Conservation (phyloP, 1,140 invertebrate genomes). For the Leptonema lineaticorne region DNA sequence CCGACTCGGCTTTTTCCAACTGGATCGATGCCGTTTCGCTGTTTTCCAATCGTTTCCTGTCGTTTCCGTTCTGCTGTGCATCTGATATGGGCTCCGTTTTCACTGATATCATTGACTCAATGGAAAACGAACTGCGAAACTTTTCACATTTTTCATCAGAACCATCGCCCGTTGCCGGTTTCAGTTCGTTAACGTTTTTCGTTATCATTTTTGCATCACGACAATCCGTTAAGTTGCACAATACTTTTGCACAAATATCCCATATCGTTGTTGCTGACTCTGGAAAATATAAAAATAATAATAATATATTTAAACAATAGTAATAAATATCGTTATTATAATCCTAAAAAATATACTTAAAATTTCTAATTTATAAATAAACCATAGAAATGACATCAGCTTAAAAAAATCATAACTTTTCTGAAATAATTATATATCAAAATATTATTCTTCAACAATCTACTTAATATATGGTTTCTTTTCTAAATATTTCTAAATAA, state of each 20-base stretch:
- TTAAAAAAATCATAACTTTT: no score
- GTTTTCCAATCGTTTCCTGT: not conserved
- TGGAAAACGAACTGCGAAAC: constrained; percentile 4
- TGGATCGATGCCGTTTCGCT: not conserved
- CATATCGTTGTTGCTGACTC: not conserved
- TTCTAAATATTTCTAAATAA: no score
- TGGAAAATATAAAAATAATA: constrained; percentile 9
- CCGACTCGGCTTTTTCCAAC: not conserved
- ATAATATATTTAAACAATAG: not conserved
- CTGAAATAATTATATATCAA: no score
- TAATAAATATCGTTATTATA: no score
- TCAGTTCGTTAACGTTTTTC: constrained; percentile 1
- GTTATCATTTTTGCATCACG: constrained; percentile 1
- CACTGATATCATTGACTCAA: constrained; percentile 10
- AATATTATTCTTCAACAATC: no score
- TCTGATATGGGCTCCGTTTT: not conserved
- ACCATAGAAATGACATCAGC: no score
- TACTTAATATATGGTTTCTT: no score
- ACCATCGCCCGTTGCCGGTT: not conserved
- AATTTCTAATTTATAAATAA: no score
- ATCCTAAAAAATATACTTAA: no score
- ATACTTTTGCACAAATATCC: no score
- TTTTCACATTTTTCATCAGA: constrained; percentile 8
- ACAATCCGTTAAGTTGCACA: not conserved
- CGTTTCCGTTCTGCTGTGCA: not conserved